Percentiles rank a stretch among this genome's conserved stretches.
Evolutionary conservation across 2,888 invertebrate genomes (phyloP).

Genomic region (Ectemnius continuus): DNA sequence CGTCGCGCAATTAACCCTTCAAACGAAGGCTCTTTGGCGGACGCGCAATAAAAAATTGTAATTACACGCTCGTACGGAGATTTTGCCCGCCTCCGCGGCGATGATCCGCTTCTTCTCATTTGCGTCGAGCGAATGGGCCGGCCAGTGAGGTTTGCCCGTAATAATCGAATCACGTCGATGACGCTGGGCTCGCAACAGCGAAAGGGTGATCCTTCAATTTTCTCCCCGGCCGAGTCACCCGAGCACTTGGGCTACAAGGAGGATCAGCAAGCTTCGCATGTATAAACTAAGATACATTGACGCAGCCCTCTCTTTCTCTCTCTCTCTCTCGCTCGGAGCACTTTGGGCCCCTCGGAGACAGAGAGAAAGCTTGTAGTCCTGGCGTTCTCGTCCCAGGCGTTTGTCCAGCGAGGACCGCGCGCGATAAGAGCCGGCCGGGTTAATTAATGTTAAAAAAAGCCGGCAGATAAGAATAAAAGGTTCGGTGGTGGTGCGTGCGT

Average conservation of each 20-base stretch:
- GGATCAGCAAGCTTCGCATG: not conserved
- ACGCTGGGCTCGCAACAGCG: conserved; percentile 38
- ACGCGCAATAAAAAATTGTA: conserved; percentile 44
- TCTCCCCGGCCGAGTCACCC: conserved; percentile 57
- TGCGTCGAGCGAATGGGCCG: conserved; percentile 44
- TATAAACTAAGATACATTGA: not conserved
- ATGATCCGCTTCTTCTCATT: conserved; percentile 24
- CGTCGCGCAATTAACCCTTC: conserved; percentile 14
- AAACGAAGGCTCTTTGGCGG: conserved; percentile 12
- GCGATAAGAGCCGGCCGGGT: conserved; percentile 69
- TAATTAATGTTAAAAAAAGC: conserved; percentile 73
- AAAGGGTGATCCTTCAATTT: conserved; percentile 65
- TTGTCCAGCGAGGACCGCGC: conserved; percentile 52
- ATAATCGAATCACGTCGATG: conserved; percentile 62
- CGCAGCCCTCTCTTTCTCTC: too few species aligned
- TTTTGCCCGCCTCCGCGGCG: conserved; percentile 14
- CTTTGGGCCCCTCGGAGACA: too few species aligned
- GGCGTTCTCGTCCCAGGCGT: conserved; percentile 47
- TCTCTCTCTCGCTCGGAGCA: too few species aligned
- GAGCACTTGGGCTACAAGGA: conserved; percentile 22
- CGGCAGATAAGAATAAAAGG: conserved; percentile 43
- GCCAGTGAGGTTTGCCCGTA: conserved; percentile 50
- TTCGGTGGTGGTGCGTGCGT: conserved; percentile 39
- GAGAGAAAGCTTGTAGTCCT: too few species aligned
- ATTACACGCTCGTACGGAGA: conserved; percentile 42